Conservation (phyloP, 1,140 invertebrate genomes). For the Hestina assimilis region DNA sequence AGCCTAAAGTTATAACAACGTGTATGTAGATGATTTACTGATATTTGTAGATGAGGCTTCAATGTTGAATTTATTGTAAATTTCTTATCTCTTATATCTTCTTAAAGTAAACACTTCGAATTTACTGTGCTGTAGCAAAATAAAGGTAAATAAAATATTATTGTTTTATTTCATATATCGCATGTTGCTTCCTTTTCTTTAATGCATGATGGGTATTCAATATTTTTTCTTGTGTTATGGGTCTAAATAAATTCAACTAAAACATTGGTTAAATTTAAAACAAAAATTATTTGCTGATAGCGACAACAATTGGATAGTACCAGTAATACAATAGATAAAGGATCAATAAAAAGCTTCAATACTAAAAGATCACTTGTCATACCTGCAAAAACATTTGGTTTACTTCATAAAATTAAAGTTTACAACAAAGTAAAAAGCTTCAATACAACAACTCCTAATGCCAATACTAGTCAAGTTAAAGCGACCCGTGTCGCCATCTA, state of each 20-base stretch:
- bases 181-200: slow-evolving; percentile 25
- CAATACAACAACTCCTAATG: background rate
- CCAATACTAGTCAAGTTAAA: slow-evolving; percentile 46
- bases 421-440: background rate
- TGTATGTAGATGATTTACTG: slow-evolving; percentile 46
- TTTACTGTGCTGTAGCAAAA: slow-evolving; percentile 64
- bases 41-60: slow-evolving; percentile 54
- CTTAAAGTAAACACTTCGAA: slow-evolving; percentile 27
- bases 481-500: slow-evolving; percentile 74
- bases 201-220: background rate
- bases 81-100: slow-evolving; percentile 50
- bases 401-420: background rate
- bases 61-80: slow-evolving; percentile 60
- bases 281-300: no score
- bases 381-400: background rate
- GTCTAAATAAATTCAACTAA: background rate
- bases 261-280: background rate
- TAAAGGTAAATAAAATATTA: slow-evolving; percentile 49
- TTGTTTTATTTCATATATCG: slow-evolving; percentile 53
- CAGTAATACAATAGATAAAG: no score
- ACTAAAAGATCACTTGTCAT: no score
- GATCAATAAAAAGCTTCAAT: no score
- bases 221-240: background rate
- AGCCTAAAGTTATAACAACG: slow-evolving; percentile 49
- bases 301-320: no score